These are phyloP conservation scores for Hormaphis cornu DNA, from an alignment of 1,140 invertebrate species.

Conservation along the genomic window DNA sequence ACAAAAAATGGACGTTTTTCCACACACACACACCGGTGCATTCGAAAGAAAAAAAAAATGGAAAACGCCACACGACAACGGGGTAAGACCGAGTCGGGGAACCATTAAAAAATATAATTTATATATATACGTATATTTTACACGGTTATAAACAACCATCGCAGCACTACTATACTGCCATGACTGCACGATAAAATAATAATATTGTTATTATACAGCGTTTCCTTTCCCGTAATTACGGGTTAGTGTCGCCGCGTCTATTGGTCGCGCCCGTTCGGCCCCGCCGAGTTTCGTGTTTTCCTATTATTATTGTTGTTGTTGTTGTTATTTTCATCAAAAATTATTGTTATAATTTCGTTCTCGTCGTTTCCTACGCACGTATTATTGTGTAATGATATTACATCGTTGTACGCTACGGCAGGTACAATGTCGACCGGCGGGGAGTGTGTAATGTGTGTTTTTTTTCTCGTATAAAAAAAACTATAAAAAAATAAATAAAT, in stretches of 20 bases:
- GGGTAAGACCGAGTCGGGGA: background rate
- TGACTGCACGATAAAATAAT: too few relatives aligned
- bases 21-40: background rate
- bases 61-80: background rate
- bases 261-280: constrained; percentile 5
- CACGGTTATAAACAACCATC: background rate
- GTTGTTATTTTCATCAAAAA: too few relatives aligned
- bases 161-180: too few relatives aligned
- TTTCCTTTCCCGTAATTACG: constrained; percentile 9
- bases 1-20: constrained; percentile 16
- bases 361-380: background rate
- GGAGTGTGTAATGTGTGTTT: too few relatives aligned
- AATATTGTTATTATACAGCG: too few relatives aligned
- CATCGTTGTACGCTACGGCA: too few relatives aligned
- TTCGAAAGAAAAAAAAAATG: constrained; percentile 15
- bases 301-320: constrained; percentile 14
- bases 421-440: too few relatives aligned
- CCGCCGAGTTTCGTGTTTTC: background rate
- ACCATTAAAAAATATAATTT: background rate
- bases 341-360: too few relatives aligned
- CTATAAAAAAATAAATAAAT: too few relatives aligned
- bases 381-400: too few relatives aligned
- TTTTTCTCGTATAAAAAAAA: too few relatives aligned
- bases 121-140: too few relatives aligned
- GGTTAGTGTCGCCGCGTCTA: constrained; percentile 8